A percentile compares a stretch with the other conserved stretches of the same genome.
Conservation (phyloP, 2,888 invertebrate genomes). For the Caenorhabditis drosophilae region DNA sequence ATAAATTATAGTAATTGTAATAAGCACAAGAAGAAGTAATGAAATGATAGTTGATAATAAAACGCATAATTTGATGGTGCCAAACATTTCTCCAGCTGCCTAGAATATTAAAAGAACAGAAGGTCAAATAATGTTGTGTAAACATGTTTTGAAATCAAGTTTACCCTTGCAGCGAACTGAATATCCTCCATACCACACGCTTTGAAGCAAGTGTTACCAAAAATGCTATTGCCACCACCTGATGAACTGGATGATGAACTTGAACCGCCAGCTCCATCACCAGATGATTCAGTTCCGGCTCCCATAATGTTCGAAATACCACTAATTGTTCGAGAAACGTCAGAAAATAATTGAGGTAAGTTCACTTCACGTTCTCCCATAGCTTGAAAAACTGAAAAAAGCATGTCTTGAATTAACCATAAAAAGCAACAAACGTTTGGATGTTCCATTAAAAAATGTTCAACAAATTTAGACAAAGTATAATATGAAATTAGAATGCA, state of each 20-base stretch:
- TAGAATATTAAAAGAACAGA: constrained; percentile 9
- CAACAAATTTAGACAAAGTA: too few species aligned
- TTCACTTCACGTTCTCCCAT: constrained; percentile 61
- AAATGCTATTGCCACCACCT: constrained; percentile 27
- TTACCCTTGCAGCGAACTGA: constrained; percentile 63
- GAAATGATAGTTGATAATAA: constrained; percentile 46
- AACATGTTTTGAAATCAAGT: not conserved
- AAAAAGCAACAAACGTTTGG: not conserved
- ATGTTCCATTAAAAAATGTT: too few species aligned
- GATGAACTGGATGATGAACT: constrained; percentile 12
- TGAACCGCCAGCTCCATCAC: constrained; percentile 24
- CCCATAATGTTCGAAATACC: constrained; percentile 57
- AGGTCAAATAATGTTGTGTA: not conserved
- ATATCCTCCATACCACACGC: constrained; percentile 67
- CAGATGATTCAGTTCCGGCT: constrained; percentile 36
- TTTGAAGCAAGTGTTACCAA: constrained; percentile 61
- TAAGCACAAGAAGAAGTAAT: constrained; percentile 37
- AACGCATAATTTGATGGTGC: constrained; percentile 50
- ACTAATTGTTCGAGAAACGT: constrained; percentile 63
- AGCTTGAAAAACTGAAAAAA: not conserved
- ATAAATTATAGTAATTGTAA: constrained; percentile 36
- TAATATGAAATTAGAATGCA: too few species aligned
- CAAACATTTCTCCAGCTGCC: constrained; percentile 65
- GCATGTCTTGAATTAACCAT: not conserved
- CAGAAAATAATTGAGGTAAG: constrained; percentile 60